Evolutionary conservation across 2,888 invertebrate genomes (phyloP), one percentile per base, ranked within the genome.

Genomic region (Chloroclystis v-ata): DNA sequence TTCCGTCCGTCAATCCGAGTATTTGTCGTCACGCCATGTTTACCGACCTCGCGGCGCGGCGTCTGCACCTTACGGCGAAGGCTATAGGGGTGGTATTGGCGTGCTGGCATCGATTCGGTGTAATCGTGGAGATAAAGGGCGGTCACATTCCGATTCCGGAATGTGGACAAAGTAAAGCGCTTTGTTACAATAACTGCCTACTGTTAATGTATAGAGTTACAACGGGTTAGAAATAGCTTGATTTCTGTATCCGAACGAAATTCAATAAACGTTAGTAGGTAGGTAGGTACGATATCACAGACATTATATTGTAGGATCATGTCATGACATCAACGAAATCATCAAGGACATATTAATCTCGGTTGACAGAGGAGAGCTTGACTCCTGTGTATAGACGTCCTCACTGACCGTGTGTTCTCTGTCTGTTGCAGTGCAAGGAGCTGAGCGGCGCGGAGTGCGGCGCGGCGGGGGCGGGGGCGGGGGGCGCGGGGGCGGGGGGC

Each of bases 341-440:
- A n/a, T n/a, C n/a, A n/a, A n/a, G n/a, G n/a, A n/a, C n/a, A n/a
- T n/a, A n/a, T n/a, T n/a, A n/a, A n/a, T n/a, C n/a, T n/a, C n/a
- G n/a, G n/a, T n/a, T n/a, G n/a, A n/a, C n/a, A n/a, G n/a, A n/a
- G n/a, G n/a, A n/a, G n/a, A n/a, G n/a, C n/a, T n/a, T n/a, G n/a
- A n/a, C n/a, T n/a, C n/a, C n/a, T n/a, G n/a, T n/a, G n/a, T n/a
- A n/a, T n/a, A n/a, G n/a, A n/a, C n/a, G n/a, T n/a, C n/a, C n/a
- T n/a, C n/a, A n/a, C n/a, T n/a, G n/a, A n/a, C n/a, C n/a, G n/a
- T 9, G 16, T 11, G 35, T 20, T 6, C n/a, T 42, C 8, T 20
- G 41, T 43, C 56, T 8, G 28, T 79, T 82, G 4, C 79, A 89
- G 89, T 82, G 85, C 65, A 81, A 78, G 71, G 85, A 82, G 75